Percentiles rank a stretch among this genome's conserved stretches.
phyloP scores from a whole-genome alignment of 1,140 invertebrate species.

The Heliothis virescens region DNA sequence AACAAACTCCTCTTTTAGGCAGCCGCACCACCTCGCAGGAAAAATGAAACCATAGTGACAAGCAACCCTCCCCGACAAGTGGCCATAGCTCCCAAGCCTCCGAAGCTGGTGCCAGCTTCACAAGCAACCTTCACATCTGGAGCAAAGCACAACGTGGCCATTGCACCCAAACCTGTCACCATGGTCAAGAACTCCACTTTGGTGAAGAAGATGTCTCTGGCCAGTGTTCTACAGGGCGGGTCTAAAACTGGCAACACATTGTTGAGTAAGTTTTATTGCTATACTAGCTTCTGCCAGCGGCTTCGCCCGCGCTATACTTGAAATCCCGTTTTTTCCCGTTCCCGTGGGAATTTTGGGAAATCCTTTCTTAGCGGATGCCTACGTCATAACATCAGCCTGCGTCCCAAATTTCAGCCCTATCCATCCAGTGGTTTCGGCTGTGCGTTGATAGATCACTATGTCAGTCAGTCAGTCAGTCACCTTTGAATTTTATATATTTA shows the following conservation, averaged over 20 bases:
- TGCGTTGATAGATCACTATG: too few relatives aligned
- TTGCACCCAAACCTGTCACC: slow-evolving; percentile 71
- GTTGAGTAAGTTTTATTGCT: slow-evolving; percentile 37
- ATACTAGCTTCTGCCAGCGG: too few relatives aligned
- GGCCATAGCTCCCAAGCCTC: slow-evolving; percentile 80
- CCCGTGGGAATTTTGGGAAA: too few relatives aligned
- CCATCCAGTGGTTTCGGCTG: too few relatives aligned
- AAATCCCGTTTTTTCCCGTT: too few relatives aligned
- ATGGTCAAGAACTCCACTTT: slow-evolving; percentile 52
- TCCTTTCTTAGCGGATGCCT: too few relatives aligned
- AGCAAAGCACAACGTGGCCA: slow-evolving; percentile 60
- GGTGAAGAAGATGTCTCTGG: slow-evolving; percentile 72
- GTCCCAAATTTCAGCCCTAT: too few relatives aligned
- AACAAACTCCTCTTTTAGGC: slow-evolving; percentile 53
- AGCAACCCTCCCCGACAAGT: slow-evolving; percentile 69
- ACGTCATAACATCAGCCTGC: too few relatives aligned
- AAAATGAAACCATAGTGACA: slow-evolving; percentile 53
- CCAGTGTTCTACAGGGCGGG: slow-evolving; percentile 62
- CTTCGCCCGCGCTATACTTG: too few relatives aligned
- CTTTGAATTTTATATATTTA: too few relatives aligned
- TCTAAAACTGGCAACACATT: slow-evolving; percentile 66
- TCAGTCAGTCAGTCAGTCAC: too few relatives aligned
- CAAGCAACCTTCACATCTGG: slow-evolving; percentile 34
- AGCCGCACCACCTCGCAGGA: slow-evolving; percentile 52
- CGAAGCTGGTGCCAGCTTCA: slow-evolving; percentile 45